Conservation (phyloP, 2,113 vertebrate species). For the Eudorcas thomsonii region DNA sequence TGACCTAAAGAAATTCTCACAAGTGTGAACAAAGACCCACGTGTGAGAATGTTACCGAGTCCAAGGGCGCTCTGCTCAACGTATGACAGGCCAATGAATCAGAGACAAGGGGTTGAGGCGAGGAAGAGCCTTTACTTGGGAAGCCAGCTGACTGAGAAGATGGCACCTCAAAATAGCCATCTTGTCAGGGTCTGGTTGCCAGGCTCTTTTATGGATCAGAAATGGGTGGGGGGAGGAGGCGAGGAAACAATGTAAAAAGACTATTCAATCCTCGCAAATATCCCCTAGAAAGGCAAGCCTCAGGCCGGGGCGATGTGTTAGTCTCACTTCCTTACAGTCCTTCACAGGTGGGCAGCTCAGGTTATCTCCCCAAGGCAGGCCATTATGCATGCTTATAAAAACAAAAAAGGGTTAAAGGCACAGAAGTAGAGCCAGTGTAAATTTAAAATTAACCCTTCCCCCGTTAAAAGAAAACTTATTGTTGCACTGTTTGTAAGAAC, state of each 20-base stretch:
- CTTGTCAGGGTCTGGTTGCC: neutral
- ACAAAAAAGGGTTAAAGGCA: neutral
- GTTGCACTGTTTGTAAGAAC: neutral
- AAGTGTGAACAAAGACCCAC: neutral
- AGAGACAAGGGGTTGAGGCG: neutral
- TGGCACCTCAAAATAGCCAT: neutral
- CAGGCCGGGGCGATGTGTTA: neutral
- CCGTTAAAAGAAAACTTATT: fast-evolving
- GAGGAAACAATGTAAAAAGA: neutral
- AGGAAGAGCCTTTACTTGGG: neutral
- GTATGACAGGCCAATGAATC: neutral
- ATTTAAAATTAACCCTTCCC: neutral
- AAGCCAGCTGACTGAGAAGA: neutral
- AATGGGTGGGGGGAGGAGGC: neutral
- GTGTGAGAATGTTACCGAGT: neutral
- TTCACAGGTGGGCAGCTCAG: neutral
- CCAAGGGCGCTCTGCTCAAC: neutral
- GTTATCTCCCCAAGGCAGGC: neutral
- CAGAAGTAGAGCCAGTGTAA: neutral
- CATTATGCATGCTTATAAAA: neutral
- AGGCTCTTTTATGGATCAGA: neutral
- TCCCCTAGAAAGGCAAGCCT: neutral
- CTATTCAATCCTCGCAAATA: neutral
- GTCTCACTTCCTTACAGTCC: neutral
- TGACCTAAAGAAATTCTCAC: neutral